A percentile compares a stretch with the other conserved stretches of the same genome.
These are phyloP conservation scores for Drosophila greeni DNA, from an alignment of 2,888 invertebrate genomes.

Conservation along the genomic window DNA sequence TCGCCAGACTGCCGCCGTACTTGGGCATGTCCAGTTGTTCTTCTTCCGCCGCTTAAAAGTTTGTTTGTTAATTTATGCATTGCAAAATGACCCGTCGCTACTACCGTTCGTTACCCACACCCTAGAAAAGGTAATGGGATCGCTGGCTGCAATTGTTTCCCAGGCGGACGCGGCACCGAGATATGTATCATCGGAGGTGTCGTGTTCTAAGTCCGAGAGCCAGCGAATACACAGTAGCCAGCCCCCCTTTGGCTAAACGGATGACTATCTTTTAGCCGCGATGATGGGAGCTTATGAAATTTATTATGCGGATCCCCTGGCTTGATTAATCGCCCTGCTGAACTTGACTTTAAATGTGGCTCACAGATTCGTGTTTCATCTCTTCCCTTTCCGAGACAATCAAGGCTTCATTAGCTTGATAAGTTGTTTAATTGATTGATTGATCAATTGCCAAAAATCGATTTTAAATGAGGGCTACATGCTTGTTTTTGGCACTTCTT, in stretches of 20 bases:
- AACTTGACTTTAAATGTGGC: slow-evolving; percentile 55
- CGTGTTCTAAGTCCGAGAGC: slow-evolving; percentile 29
- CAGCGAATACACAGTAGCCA: slow-evolving; percentile 27
- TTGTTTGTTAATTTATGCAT: slow-evolving; percentile 62
- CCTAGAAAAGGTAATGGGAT: slow-evolving; percentile 29
- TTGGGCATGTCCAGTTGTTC: slow-evolving; percentile 60
- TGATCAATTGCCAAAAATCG: slow-evolving; percentile 33
- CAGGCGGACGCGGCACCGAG: slow-evolving; percentile 17
- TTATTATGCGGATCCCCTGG: slow-evolving; percentile 33
- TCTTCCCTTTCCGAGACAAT: slow-evolving; percentile 28
- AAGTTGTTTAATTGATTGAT: slow-evolving; percentile 49
- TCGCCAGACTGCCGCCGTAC: slow-evolving; percentile 55
- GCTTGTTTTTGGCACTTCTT: slow-evolving; percentile 23
- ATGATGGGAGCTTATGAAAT: slow-evolving; percentile 26
- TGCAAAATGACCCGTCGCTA: slow-evolving; percentile 46
- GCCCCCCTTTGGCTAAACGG: slow-evolving; percentile 12
- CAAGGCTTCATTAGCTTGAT: slow-evolving; percentile 41
- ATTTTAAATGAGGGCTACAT: slow-evolving; percentile 26
- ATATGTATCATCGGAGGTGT: slow-evolving; percentile 13
- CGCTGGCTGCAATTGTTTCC: slow-evolving; percentile 32
- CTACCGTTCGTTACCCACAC: slow-evolving; percentile 14
- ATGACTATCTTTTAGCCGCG: slow-evolving; percentile 9
- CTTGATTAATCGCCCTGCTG: slow-evolving; percentile 57
- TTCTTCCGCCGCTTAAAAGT: slow-evolving; percentile 48
- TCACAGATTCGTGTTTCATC: slow-evolving; percentile 16